Evolutionary conservation across 2,888 invertebrate species (phyloP).

Genomic region (Malacosoma neustria): DNA sequence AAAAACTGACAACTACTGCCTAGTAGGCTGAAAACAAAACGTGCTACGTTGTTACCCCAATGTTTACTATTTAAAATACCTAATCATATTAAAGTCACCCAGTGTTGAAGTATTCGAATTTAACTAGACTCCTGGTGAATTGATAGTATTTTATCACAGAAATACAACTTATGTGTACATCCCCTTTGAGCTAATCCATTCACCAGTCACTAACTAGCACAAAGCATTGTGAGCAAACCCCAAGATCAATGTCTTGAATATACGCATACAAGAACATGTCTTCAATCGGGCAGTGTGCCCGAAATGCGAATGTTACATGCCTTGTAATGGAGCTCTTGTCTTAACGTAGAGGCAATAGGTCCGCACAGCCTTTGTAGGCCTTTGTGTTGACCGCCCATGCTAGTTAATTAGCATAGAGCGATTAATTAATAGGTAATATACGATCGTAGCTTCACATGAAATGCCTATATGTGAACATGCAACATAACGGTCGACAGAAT

Average conservation of each 20-base stretch:
- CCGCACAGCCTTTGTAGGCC: slow-evolving; percentile 14
- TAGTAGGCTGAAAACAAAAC: too few relatives aligned
- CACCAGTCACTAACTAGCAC: slow-evolving; percentile 43
- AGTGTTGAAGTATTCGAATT: too few relatives aligned
- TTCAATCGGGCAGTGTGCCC: slow-evolving; percentile 9
- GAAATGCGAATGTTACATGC: slow-evolving; percentile 19
- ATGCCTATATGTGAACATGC: too few relatives aligned
- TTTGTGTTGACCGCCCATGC: slow-evolving; percentile 48
- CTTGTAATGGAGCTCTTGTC: slow-evolving; percentile 4
- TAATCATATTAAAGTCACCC: too few relatives aligned
- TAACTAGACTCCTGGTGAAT: slow-evolving; percentile 17
- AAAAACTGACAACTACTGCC: too few relatives aligned
- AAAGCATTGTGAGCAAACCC: slow-evolving; percentile 41
- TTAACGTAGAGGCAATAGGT: not conserved
- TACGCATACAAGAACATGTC: slow-evolving; percentile 39
- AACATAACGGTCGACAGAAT: too few relatives aligned
- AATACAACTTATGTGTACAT: slow-evolving; percentile 42
- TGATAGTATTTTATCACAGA: slow-evolving; percentile 38
- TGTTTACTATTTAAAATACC: too few relatives aligned
- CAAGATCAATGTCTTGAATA: slow-evolving; percentile 59
- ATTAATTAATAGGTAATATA: slow-evolving; percentile 66
- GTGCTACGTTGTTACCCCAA: too few relatives aligned
- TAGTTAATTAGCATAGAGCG: slow-evolving; percentile 57
- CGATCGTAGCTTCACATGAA: slow-evolving; percentile 38
- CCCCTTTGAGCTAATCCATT: slow-evolving; percentile 42